Base-by-base conservation (phyloP, 2,888 invertebrate species). In the Leptinotarsa tumamoca region DNA sequence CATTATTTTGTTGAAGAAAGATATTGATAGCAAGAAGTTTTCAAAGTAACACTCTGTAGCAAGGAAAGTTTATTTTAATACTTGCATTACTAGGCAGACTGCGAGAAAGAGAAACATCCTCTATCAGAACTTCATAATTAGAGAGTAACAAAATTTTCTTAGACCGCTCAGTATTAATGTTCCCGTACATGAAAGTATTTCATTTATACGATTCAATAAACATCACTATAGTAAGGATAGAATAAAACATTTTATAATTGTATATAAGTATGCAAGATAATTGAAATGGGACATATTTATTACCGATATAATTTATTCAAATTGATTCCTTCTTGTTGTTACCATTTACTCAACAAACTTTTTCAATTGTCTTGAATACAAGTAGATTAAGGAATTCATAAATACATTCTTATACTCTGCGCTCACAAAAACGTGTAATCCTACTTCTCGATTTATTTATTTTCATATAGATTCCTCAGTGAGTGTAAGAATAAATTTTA, bases 201-300 rank as follows among this genome's bases (percentile, higher is more conserved):
- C 76, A 74, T 80, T 79, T 78, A 76, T 74, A 77, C 75, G 76
- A 79, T 72, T 75, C 67, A 76, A 73, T 72, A 73, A 79, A 83
- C 80, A 79, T 79, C 78, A 79, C 76, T 77, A 76, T 74, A 72
- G 76, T 80, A 76, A 78, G 79, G 61, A 78, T 81, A 80, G 76
- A 78, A 54, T 76, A 80, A 75, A 79, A 73, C 77, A 76, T 78
- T 80, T 80, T 80, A 79, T 80, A 81, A 80, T 76, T 82, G 82
- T 83, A 82, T 80, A 83, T 78, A 80, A 70, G 74, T 81, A 79
- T 82, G 79, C 76, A 80, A 79, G 77, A 76, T 73, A 54, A 69
- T 79, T 68, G 75, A 74, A 77, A 79, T 66, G 7, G 18, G 27
- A 56, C 67, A 72, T 75, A 75, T 77, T 77, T 75, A 77, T 78